Base-by-base conservation (phyloP, 2,113 vertebrate genomes). In the Leptocoma aspasia region DNA sequence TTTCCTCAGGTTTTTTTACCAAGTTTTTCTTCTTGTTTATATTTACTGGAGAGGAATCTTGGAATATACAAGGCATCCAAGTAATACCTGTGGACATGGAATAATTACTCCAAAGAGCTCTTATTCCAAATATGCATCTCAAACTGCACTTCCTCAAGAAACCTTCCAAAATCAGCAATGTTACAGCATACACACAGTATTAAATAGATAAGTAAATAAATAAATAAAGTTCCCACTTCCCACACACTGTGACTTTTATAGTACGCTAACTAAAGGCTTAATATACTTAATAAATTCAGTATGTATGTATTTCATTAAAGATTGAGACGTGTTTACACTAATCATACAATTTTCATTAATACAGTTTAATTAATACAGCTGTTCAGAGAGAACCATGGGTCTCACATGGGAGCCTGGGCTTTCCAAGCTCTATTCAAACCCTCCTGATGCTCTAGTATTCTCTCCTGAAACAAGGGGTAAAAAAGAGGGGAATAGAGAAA, bases 141-240 rank as follows among this genome's bases (percentile, higher is more conserved):
- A 99, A 99, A 89, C 91, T 99, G 82, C 88, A 95, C 60, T 98
- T 98, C 87, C 98, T 98, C 87, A 98, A 96, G 88, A 99, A 98
- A 80, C 98, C 98, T 94, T 98, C 98, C 33, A 98, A 97, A 97
- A 52, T 64, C 57, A 92, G 19, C 16, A 52, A 19, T 49, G 31
- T 31, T 65, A 30, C 4, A 61, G 69, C 28, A 42, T 5, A 26
- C 14, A 42, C 15, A n/a, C 2, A 60, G 22, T 21, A 73, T 42
- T n/a, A 65, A 50, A 37, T 13, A n/a, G 35, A 69, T 9, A 47
- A 15, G 28, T 15, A 35, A 37, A 57, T 7, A 56, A 11, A 50
- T 37, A 15, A 59, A 47, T 23, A 24, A 28, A 9, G 10, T 50
- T 65, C 44, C n/a, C 33, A 30, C 33, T 56, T 47, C 30, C 20